These are phyloP conservation scores for Hydrozoanthus gracilis DNA, from an alignment of 92 coral and sea anemone species.

Conservation along the genomic window DNA sequence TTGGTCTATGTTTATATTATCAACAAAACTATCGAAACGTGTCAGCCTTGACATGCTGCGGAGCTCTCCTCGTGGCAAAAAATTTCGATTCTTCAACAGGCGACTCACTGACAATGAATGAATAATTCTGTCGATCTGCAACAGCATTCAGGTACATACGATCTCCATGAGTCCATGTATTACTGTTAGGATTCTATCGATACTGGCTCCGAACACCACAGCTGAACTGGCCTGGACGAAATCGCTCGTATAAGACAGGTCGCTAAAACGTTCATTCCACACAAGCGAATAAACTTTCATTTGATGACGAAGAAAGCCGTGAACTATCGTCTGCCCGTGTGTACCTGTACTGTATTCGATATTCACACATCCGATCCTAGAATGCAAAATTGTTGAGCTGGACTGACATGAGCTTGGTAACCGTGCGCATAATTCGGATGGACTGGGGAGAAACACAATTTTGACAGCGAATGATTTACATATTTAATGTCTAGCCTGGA, in stretches of 20 bases:
- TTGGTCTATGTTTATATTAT: no score
- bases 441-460: constrained; percentile 10
- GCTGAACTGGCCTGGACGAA: constrained; percentile 21
- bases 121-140: constrained; percentile 11
- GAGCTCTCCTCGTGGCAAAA: constrained; percentile 18
- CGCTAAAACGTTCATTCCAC: no score
- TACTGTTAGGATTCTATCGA: constrained; percentile 22
- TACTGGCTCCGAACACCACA: constrained; percentile 31
- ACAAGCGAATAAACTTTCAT: no score
- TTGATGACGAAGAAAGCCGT: no score
- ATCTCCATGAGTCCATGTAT: constrained; percentile 20
- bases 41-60: constrained; percentile 26
- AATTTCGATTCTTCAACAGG: constrained; percentile 6
- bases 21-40: no score
- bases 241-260: constrained; percentile 21
- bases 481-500: constrained; percentile 3
- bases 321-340: constrained; percentile 5
- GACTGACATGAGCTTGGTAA: background rate
- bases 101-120: no score
- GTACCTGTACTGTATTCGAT: constrained; percentile 5
- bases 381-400: background rate
- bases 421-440: constrained; percentile 7
- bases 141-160: constrained; percentile 22
- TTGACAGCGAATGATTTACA: constrained; percentile 4
- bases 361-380: no score